These are phyloP conservation scores for Aporophyla nigra DNA, from an alignment of 2,888 invertebrate species.

Conservation along the genomic window DNA sequence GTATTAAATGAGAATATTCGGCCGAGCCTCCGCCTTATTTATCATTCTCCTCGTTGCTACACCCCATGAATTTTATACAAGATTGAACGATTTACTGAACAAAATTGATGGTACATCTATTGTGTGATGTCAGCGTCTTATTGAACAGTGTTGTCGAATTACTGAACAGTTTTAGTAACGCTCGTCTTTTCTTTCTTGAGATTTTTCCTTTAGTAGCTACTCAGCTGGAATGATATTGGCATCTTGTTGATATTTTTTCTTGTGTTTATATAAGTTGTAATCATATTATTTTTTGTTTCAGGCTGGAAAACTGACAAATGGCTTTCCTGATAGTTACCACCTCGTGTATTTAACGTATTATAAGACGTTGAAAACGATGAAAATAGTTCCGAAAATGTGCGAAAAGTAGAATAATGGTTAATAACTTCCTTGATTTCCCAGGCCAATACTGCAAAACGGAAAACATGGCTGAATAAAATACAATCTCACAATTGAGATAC, in stretches of 20 bases:
- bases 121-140: slow-evolving; percentile 86
- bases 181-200: slow-evolving; percentile 50
- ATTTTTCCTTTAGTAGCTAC: slow-evolving; percentile 44
- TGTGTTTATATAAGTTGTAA: slow-evolving; percentile 4
- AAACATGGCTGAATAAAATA: neutral
- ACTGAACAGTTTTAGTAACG: slow-evolving; percentile 66
- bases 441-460: neutral
- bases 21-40: slow-evolving; percentile 89
- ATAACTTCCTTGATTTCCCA: neutral
- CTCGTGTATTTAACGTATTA: neutral
- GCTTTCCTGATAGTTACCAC: neutral
- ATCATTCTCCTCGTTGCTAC: slow-evolving; percentile 90
- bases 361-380: neutral
- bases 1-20: slow-evolving; percentile 91
- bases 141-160: slow-evolving; percentile 76
- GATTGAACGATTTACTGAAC: slow-evolving; percentile 90
- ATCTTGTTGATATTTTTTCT: slow-evolving; percentile 50
- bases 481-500: slow-evolving; percentile 5
- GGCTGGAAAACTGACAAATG: neutral
- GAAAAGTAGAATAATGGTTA: neutral
- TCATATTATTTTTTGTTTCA: slow-evolving; percentile 13
- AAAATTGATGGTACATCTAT: slow-evolving; percentile 90
- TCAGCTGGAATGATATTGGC: slow-evolving; percentile 59
- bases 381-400: neutral
- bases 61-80: slow-evolving; percentile 91